Evolutionary conservation across 2,888 invertebrate genomes (phyloP), one percentile per base, ranked within the genome.

Genomic region (Dione juno): DNA sequence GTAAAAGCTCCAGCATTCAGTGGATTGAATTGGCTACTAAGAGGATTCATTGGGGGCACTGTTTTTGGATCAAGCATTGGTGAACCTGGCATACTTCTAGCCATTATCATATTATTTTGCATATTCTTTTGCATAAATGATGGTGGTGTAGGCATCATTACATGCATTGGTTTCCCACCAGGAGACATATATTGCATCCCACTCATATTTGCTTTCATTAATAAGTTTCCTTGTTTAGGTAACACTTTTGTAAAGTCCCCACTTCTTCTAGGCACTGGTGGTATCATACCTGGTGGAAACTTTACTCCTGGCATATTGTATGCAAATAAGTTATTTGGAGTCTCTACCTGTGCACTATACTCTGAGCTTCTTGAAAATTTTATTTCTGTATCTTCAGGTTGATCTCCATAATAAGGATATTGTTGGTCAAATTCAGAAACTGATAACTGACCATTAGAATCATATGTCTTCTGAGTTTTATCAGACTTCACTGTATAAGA

Each of bases 331-430:
- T 82, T 85, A 73, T 79, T 86, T 66, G 82, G 74, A 78, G 76
- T 84, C 43, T 88, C 85, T 71, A 88, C 75, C 19, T 74, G 74
- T 57, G 88, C 81, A 80, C 79, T 85, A 70, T 93, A 93, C 74
- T 92, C 92, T 53, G 89, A 86, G 78, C 88, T 92, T 53, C 90
- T 83, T 21, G 93, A 93, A 81, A 85, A 93, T 77, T 93, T 93
- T 3, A 92, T 81, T 76, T 93, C 92, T 67, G 85, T 83, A 28
- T 93, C 92, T 61, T 92, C 92, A 57, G 79, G 84, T 69, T 82
- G 84, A n/a, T 92, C 92, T 48, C 82, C 81, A 75, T 88, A 89
- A 73, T 86, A 91, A 21, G 84, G 79, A 78, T 84, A 90, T 67
- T 85, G 88, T 66, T 80, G 86, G 73, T 89, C 90, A 82, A 81